These are phyloP conservation scores for Meloidogyne exigua DNA, from an alignment of 1,140 invertebrate species.

Conservation along the genomic window DNA sequence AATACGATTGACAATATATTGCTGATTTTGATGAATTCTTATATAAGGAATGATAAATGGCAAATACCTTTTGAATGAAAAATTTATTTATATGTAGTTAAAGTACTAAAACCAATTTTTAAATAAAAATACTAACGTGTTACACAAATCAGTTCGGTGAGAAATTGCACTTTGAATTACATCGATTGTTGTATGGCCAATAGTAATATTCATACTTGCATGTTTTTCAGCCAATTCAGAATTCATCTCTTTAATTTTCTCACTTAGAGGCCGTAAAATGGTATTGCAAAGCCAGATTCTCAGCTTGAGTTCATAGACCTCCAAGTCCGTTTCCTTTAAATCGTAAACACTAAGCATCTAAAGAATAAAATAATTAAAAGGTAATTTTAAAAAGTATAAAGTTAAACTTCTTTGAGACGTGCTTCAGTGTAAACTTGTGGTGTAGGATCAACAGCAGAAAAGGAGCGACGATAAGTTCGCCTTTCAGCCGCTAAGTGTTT, in stretches of 20 bases:
- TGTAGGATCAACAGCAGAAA: conserved; percentile 4
- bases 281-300: conserved; percentile 38
- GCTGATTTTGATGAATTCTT: conserved; percentile 38
- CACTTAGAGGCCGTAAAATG: conserved; percentile 27
- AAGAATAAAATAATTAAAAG: background rate
- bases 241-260: conserved; percentile 38
- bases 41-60: conserved; percentile 39
- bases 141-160: conserved; percentile 15
- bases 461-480: conserved; percentile 6
- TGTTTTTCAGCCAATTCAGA: conserved; percentile 15
- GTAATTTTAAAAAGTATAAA: background rate
- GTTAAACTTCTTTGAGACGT: conserved; percentile 14
- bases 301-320: conserved; percentile 33
- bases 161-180: background rate
- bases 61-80: background rate
- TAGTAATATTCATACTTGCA: conserved; percentile 35
- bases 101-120: background rate
- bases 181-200: conserved; percentile 13
- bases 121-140: conserved; percentile 18
- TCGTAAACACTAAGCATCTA: conserved; percentile 26
- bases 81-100: conserved; percentile 4
- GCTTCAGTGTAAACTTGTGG: conserved; percentile 3
- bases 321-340: conserved; percentile 15
- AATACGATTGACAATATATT: conserved; percentile 43
- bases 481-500: background rate